Evolutionary conservation across 2,113 vertebrate genomes (phyloP), one percentile per base, ranked within the genome.

Genomic region (Phainopepla nitens): DNA sequence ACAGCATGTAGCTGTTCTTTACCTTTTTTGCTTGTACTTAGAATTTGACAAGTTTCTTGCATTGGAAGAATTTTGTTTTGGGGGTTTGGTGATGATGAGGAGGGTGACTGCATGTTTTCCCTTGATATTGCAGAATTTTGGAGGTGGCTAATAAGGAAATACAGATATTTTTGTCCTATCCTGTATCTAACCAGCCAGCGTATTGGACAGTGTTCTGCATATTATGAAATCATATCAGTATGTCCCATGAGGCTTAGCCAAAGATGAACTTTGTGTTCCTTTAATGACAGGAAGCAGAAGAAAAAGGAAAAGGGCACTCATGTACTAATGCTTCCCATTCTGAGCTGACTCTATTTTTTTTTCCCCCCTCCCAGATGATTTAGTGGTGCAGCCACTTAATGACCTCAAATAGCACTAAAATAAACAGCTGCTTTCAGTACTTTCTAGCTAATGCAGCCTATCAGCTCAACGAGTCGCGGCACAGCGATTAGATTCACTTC

Each of bases 401-500:
- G 81, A 83, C 84, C 89, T 97, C 71, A 90, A 44, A 93, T 42
- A 72, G 64, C 88, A 66, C 82, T 96, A 92, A 89, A 93, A 94
- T 87, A 96, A 96, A 94, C 90, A 96, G 91, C 92, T 96, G 89
- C 88, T 97, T 73, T 64, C 53, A 85, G 42, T 87, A 56, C 79
- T 94, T 97, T 87, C 53, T 83, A 90, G 92, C 86, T 94, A 73
- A 95, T 95, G 91, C 53, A 96, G 88, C 61, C 91, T 65, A 79
- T 90, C 95, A 81, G 79, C 78, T 96, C 95, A 91, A 49, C 6
- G 75, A 92, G 65, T 95, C 95, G 77, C 49, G 94, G 93, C 94
- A 90, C 90, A 96, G 57, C 28, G 6, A 87, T 97, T 96, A 96
- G 94, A 94, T 90, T 64, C 89, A 92, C 93, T 87, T 89, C 53